Evolutionary conservation across 2,888 invertebrate genomes (phyloP), one percentile per base, ranked within the genome.

Genomic region (Andrena hattorfiana): DNA sequence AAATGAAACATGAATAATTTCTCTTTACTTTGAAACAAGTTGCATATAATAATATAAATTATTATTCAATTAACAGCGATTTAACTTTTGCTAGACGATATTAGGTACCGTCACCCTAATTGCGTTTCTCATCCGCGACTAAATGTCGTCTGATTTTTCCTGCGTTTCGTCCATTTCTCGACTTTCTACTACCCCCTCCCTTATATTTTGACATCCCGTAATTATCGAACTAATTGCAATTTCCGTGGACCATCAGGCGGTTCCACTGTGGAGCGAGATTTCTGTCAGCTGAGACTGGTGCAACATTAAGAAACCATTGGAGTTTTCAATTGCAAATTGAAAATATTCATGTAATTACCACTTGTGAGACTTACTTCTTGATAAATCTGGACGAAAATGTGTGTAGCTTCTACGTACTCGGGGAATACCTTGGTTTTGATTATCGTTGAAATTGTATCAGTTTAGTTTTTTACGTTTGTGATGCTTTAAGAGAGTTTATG

Each of bases 151-250:
- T 62, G 42, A 72, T 74, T 82, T 77, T 77, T 73, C 77, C 20
- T 73, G 32, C 23, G 32, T 20, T 8, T 8, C n/a, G 2, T 56
- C 2, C 8, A 10, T 30, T 23, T 5, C 10, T 32, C 42, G 23
- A 7, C 35, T 48, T 63, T n/a, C 51, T 5, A 20, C 51, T 13
- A 51, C n/a, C 49, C 4, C 49, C 51, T 16, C 28, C n/a, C 35
- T 77, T 77, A 71, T 77, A 74, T 72, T 72, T 74, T 71, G 16
- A 59, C 56, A 54, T 51, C 28, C 48, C 49, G 68, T 67, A 84
- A 85, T 81, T 85, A 85, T 68, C 74, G 30, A 16, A 30, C 60
- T 85, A 84, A 78, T 81, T 68, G 73, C 69, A 75, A 77, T 74
- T 63, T 71, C 82, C 72, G 20, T 10, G 7, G 20, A 66, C 54